phyloP scores from a whole-genome alignment of 2,113 vertebrate species.

The Heliornis fulica region DNA sequence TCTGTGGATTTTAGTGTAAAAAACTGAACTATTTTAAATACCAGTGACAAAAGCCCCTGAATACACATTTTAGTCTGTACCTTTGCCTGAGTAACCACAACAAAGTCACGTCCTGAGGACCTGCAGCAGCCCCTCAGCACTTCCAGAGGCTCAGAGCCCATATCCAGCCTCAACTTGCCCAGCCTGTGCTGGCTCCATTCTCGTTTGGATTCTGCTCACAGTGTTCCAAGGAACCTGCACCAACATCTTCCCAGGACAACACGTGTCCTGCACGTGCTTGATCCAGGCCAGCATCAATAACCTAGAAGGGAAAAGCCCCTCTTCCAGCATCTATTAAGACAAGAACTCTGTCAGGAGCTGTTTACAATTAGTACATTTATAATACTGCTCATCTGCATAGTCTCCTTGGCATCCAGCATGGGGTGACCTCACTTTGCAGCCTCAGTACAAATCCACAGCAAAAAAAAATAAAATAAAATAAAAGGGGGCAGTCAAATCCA shows the following conservation, averaged over 20 bases:
- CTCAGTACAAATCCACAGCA: not conserved
- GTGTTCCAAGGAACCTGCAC: not conserved
- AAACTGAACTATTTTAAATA: not conserved
- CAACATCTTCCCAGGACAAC: not conserved
- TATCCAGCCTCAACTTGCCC: not conserved
- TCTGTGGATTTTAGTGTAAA: not conserved
- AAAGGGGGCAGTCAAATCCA: not conserved
- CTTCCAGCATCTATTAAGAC: not conserved
- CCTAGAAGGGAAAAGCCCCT: not conserved
- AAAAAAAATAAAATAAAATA: not conserved
- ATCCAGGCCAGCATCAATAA: not conserved
- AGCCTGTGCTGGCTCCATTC: not conserved
- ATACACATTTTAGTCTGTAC: not conserved
- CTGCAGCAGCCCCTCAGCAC: not conserved
- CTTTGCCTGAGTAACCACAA: not conserved
- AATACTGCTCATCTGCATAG: not conserved
- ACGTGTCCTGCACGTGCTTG: not conserved
- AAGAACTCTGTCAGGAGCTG: not conserved
- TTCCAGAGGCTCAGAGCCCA: not conserved
- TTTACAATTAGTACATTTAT: not conserved
- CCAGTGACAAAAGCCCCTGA: not conserved
- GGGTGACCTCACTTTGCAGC: not conserved
- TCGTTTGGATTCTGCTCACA: not conserved
- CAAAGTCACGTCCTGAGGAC: not conserved
- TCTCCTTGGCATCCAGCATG: not conserved